These are phyloP conservation scores for Stictonetta naevosa DNA, from an alignment of 2,113 vertebrate genomes.

Conservation along the genomic window DNA sequence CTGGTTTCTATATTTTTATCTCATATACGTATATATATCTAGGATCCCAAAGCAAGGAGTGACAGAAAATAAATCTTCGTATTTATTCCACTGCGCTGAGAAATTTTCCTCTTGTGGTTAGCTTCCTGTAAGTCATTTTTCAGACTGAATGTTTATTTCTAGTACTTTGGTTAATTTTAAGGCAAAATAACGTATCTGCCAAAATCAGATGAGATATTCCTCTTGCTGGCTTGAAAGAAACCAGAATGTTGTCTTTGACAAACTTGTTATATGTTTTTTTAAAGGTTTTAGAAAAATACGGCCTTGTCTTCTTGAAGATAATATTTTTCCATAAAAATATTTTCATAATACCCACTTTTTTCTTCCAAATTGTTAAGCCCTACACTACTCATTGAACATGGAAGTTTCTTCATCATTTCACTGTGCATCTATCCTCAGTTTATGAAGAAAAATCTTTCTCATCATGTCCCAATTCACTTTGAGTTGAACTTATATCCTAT, in stretches of 20 bases:
- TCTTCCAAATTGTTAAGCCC: neutral
- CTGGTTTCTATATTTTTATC: neutral
- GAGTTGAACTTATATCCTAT: neutral
- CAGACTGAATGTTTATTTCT: neutral
- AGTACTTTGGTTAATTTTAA: conserved; percentile 4
- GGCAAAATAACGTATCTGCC: neutral
- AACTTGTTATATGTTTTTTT: neutral
- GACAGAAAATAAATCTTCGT: neutral
- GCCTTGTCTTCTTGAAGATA: neutral
- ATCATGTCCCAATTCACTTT: neutral
- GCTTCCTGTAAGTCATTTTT: neutral
- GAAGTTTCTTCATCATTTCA: neutral
- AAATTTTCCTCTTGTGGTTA: neutral
- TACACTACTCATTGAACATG: neutral
- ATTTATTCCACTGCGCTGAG: neutral
- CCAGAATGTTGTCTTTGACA: neutral
- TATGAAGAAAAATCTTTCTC: neutral
- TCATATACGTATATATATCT: neutral
- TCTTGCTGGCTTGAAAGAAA: conserved; percentile 4
- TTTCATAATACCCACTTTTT: neutral
- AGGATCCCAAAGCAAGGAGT: neutral
- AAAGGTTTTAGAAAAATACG: neutral
- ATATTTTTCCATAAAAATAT: neutral
- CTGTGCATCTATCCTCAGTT: neutral
- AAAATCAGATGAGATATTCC: neutral